Evolutionary conservation across 2,797 vertebrate species (phyloP), one percentile per base, ranked within the genome.

Genomic region (Heterohyrax brucei): DNA sequence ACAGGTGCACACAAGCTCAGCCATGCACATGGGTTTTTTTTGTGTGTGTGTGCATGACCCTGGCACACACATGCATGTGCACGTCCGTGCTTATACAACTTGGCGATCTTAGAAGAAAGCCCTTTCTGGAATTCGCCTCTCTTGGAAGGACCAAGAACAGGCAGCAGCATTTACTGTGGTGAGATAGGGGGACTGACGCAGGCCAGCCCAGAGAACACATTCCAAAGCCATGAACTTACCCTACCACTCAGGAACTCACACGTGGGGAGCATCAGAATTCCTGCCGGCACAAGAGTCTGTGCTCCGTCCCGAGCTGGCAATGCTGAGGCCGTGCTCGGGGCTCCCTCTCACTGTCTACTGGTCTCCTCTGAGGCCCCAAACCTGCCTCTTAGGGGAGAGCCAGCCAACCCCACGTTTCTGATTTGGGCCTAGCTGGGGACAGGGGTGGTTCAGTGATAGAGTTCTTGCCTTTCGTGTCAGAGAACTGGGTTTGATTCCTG

Each of bases 141-240:
- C 92, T 96, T 92, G 89, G 95, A 93, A 97, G 93, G 96, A 87
- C 39, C n/a, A 24, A 62, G 89, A 87, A 68, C 86, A 92, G 53
- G 81, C 80, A 0, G 84, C 80, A 59, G 48, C 56, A 73, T 76
- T 96, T 75, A 44, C 68, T 86, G 22, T 62, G 68, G 39, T 1
- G 48, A 92, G 64, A 93, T 81, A 94, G 19, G 1, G 91, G 75
- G 93, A 92, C 87, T 14, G 79, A 88, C 93, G 92, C 50, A 22
- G 76, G 77, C 50, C 66, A 94, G 94, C 87, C 53, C 68, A 30
- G 94, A 85, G 91, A 97, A 93, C 68, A 53, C 93, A 93, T 96
- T 97, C 85, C 46, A 5, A n/a, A 85, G 95, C 91, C 81, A 70
- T 93, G 82, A 97, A 90, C 72, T 46, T 16, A 85, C 33, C 10